Percentiles rank a stretch among this genome's conserved stretches.
These are phyloP conservation scores for Aphaenogaster ashmeadi DNA, from an alignment of 1,140 invertebrate species.

Conservation along the genomic window DNA sequence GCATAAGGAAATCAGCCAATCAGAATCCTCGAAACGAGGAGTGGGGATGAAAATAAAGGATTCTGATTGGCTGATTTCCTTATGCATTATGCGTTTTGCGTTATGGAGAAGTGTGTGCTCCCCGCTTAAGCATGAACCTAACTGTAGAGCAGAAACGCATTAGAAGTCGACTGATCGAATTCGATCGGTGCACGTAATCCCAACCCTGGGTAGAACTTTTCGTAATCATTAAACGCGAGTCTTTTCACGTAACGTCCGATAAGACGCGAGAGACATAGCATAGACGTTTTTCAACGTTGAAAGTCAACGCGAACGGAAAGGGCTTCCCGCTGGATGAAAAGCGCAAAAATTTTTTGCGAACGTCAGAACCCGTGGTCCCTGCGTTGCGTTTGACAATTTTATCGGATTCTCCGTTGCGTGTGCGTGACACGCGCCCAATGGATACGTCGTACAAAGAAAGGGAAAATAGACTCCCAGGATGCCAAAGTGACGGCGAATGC, in stretches of 20 bases:
- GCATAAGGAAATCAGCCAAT: no score
- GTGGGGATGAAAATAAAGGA: no score
- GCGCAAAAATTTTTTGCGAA: constrained; percentile 62
- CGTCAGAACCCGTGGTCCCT: constrained; percentile 13
- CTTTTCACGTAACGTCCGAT: not conserved
- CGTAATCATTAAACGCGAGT: not conserved
- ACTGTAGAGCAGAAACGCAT: no score
- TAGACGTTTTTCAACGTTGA: not conserved
- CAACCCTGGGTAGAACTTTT: not conserved
- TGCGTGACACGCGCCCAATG: constrained; percentile 51
- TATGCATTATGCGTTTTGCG: no score
- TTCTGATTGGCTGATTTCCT: no score
- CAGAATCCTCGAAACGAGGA: no score
- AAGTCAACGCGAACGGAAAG: constrained; percentile 25
- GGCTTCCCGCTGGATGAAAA: constrained; percentile 24
- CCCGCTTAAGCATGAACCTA: no score
- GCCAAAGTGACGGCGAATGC: constrained; percentile 58
- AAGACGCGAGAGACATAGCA: not conserved
- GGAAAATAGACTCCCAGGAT: constrained; percentile 34
- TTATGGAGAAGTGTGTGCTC: no score
- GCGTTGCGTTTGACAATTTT: constrained; percentile 73
- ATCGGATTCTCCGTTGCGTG: constrained; percentile 60
- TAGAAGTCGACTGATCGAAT: no score
- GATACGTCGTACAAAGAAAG: constrained; percentile 48
- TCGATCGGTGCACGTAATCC: no score